Evolutionary conservation across 2,888 invertebrate genomes (phyloP).

Genomic region (Dinocampus coccinellae): DNA sequence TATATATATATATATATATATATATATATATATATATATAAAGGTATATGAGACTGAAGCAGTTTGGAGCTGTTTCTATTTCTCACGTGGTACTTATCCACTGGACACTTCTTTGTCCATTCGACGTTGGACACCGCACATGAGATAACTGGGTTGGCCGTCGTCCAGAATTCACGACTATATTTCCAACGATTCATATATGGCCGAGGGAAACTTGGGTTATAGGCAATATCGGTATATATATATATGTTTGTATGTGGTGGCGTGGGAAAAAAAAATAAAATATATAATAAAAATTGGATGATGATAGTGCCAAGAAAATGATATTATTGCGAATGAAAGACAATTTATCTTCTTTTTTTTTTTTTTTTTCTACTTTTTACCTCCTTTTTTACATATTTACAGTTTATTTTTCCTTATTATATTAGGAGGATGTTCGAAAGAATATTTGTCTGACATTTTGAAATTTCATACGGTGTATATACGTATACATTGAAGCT

Average conservation of each 20-base stretch:
- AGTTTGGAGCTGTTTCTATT: conserved; percentile 8
- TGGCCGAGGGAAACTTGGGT: conserved; percentile 27
- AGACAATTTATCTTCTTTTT: not conserved
- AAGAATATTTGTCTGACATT: not conserved
- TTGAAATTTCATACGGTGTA: not conserved
- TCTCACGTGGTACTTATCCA: conserved; percentile 27
- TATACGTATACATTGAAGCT: not conserved
- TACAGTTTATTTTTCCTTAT: too few species aligned
- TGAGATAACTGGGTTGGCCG: conserved; percentile 54
- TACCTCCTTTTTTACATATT: too few species aligned
- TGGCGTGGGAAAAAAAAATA: conserved; percentile 18
- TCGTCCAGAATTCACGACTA: conserved; percentile 51
- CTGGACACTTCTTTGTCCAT: conserved; percentile 35
- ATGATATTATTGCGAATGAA: conserved; percentile 22
- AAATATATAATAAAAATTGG: not conserved
- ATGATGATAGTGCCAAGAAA: not conserved
- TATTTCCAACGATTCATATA: conserved; percentile 42
- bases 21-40: not conserved
- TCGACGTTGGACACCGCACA: conserved; percentile 22
- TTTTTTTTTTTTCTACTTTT: not conserved
- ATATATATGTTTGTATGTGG: conserved; percentile 29
- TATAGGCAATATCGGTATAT: conserved; percentile 25
- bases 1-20: not conserved
- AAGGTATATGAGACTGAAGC: not conserved
- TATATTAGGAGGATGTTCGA: not conserved